phyloP scores from a whole-genome alignment of 2,797 vertebrate genomes.

The Iguana delicatissima region DNA sequence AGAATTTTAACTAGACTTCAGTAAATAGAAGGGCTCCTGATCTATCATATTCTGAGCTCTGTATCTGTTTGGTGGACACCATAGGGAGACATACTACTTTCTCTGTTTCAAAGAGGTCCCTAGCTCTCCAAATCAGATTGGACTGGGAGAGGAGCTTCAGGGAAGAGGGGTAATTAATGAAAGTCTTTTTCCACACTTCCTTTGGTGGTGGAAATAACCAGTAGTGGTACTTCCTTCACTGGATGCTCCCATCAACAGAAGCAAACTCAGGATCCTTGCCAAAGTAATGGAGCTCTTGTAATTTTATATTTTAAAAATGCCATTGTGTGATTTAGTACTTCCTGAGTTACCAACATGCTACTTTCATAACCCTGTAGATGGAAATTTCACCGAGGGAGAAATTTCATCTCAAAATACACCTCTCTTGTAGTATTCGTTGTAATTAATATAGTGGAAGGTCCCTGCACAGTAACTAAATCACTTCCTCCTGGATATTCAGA shows the following conservation, averaged over 20 bases:
- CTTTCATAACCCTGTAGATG: slow-evolving; percentile 5
- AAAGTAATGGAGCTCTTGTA: slow-evolving; percentile 1
- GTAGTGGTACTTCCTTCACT: neutral
- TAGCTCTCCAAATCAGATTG: neutral
- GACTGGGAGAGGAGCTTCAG: neutral
- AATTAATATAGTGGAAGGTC: slow-evolving; percentile 64
- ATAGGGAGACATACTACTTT: neutral
- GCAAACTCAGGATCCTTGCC: neutral
- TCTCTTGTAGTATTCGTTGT: slow-evolving; percentile 42
- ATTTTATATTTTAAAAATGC: neutral
- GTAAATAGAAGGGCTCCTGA: no score
- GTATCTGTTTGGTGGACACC: no score
- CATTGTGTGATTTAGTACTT: neutral
- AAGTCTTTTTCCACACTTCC: no score
- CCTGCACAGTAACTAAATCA: slow-evolving; percentile 64
- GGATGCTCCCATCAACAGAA: neutral
- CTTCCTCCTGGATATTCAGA: slow-evolving; percentile 63
- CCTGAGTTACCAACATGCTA: slow-evolving; percentile 1
- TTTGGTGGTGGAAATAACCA: neutral
- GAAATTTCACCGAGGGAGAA: slow-evolving; percentile 35
- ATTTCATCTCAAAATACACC: slow-evolving; percentile 21
- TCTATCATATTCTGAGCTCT: no score
- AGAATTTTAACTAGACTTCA: no score
- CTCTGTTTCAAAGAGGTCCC: neutral
- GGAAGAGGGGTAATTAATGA: neutral